Base-by-base conservation (phyloP, 1,140 invertebrate genomes). In the Scaptomyza hsui region DNA sequence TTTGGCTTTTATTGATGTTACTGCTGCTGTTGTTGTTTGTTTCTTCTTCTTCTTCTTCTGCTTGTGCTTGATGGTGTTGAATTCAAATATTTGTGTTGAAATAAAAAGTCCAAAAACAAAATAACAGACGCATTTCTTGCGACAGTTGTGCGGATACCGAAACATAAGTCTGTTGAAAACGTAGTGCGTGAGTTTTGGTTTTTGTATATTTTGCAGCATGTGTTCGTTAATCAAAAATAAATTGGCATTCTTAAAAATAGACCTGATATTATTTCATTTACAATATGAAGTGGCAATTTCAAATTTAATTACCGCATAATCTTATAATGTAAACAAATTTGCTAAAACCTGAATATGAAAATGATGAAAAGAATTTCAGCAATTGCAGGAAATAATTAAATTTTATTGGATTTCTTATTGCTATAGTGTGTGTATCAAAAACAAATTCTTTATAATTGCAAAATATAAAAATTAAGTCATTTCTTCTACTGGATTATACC, bases 61-160 rank as follows among this genome's bases (percentile, higher is more conserved):
- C 32, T 39, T 60, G 19, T 47, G 35, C 32, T 39, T 60, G 19
- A 13, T 57, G 48, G 65, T 51, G 68, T 85, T 85, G 65, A 75
- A 86, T 86, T 64, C 35, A 82, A 86, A 88, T 65, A 26, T 63
- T 72, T 78, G 47, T 59, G 78, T 79, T 74, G 42, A 64, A 73
- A 73, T 53, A 59, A 49, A 42, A 35, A 63, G 63, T 26, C n/a
- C 29, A 39, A 21, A 9, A 9, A 26, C 32, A 56, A 32, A 48
- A 35, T 39, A 57, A 77, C 60, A 70, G 70, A 73, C 69, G 56
- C 64, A 65, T 68, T 59, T 24, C 37, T 67, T 70, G 68, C 49
- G 77, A 86, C 80, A 81, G 42, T 72, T 78, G 65, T 64, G 59
- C 71, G 48, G 21, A 56, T 35, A 57, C 35, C 52, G 48, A 57